These are phyloP conservation scores for Mandrillus leucophaeus DNA, from an alignment of 2,113 vertebrate species.

Conservation along the genomic window DNA sequence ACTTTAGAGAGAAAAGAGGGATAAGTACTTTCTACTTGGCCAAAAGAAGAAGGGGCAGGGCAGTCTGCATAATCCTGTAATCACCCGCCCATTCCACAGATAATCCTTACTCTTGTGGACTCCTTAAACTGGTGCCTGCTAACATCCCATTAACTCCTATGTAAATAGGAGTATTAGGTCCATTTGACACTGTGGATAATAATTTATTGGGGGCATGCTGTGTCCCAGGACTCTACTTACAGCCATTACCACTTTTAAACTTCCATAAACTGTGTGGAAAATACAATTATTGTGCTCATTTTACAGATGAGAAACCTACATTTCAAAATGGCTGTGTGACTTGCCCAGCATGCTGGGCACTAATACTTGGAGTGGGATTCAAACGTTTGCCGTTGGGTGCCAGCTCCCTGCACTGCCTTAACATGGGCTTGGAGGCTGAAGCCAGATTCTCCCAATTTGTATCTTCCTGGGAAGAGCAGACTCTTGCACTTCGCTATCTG, in stretches of 20 bases:
- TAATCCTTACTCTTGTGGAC: neutral
- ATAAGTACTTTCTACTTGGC: neutral
- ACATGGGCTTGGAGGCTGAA: neutral
- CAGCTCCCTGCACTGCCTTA: neutral
- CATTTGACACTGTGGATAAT: neutral
- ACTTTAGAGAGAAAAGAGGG: neutral
- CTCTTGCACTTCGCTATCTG: neutral
- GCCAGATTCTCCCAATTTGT: neutral
- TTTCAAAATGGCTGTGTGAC: neutral
- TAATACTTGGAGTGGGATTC: neutral
- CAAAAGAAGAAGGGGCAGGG: neutral
- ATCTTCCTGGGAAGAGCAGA: neutral
- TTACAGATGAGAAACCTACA: neutral
- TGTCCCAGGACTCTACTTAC: neutral
- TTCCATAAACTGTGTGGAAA: neutral
- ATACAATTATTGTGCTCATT: neutral
- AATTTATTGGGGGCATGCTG: neutral
- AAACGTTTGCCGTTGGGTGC: neutral
- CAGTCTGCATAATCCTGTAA: neutral
- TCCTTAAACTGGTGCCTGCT: neutral
- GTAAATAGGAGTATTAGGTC: neutral
- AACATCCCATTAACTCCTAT: neutral
- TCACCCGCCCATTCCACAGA: fast-evolving
- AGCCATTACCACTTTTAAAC: neutral
- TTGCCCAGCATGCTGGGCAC: neutral